Conservation (phyloP, 2,888 invertebrate species). For the Drosophila ustulata region DNA sequence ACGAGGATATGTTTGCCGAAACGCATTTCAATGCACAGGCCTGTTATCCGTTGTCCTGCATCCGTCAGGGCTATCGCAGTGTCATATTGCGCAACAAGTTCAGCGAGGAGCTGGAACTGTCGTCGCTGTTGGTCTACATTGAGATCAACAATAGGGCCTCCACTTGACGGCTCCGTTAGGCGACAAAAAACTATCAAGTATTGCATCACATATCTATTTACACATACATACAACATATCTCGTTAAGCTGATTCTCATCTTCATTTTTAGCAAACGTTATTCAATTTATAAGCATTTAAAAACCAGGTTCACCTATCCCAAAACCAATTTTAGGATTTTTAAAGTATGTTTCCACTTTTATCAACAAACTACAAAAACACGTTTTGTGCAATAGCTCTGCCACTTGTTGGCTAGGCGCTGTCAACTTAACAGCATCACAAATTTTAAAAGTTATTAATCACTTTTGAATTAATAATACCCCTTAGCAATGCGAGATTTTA, state of each 20-base stretch:
- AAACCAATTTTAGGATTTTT: neutral
- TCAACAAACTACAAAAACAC: too few species aligned
- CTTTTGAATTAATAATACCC: neutral
- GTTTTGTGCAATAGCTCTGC: neutral
- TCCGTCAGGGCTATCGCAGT: conserved; percentile 95
- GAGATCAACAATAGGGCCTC: conserved; percentile 85
- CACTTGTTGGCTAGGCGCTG: neutral
- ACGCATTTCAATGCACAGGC: conserved; percentile 98
- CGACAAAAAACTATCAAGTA: conserved; percentile 10
- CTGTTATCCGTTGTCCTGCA: conserved; percentile 93
- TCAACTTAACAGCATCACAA: neutral
- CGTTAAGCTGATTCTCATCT: neutral
- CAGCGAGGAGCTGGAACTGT: conserved; percentile 96
- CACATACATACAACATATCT: neutral
- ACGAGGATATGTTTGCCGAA: conserved; percentile 99
- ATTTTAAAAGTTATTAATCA: too few species aligned
- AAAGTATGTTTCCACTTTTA: too few species aligned
- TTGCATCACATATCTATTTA: conserved; percentile 3
- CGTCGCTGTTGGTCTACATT: conserved; percentile 94
- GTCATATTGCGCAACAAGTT: conserved; percentile 95
- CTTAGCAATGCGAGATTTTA: too few species aligned
- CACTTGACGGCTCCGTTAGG: conserved; percentile 10
- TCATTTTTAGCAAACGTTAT: neutral
- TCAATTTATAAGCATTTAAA: conserved; percentile 3
- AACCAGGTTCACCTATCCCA: neutral